Percentiles rank a stretch among this genome's conserved stretches.
These are phyloP conservation scores for Stichopus horrens DNA, from an alignment of 53 echinoderm and acorn worm genomes.

Conservation along the genomic window DNA sequence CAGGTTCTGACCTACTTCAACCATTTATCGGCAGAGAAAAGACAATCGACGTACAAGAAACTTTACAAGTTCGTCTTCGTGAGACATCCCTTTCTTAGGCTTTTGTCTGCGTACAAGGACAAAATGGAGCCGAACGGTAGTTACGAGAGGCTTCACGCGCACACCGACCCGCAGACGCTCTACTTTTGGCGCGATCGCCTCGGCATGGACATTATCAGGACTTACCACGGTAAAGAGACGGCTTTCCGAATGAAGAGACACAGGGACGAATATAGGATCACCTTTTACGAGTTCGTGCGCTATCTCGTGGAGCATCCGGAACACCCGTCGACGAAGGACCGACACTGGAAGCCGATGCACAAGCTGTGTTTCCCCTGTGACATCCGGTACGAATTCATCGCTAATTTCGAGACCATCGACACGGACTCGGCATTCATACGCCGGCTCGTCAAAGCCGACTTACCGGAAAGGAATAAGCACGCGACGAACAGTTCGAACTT, in stretches of 20 bases:
- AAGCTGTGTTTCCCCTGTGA: conserved; percentile 40
- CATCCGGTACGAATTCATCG: conserved; percentile 33
- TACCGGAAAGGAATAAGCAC: conserved; percentile 59
- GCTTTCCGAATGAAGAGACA: conserved; percentile 8
- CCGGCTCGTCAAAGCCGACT: conserved; percentile 31
- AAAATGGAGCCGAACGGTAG: conserved; percentile 41
- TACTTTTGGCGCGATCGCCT: conserved; percentile 44
- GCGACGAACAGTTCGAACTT: conserved; percentile 87
- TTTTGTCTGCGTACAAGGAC: conserved; percentile 34
- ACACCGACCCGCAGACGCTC: neutral
- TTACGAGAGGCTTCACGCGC: conserved; percentile 22
- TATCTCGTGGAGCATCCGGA: conserved; percentile 33
- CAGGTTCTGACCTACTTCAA: conserved; percentile 10
- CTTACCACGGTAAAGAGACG: neutral
- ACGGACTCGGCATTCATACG: conserved; percentile 30
- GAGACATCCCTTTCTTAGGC: conserved; percentile 35
- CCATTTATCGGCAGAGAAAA: conserved; percentile 2
- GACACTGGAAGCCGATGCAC: conserved; percentile 42
- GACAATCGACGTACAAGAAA: neutral
- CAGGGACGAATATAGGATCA: conserved; percentile 24
- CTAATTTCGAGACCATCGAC: conserved; percentile 42
- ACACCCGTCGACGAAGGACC: neutral
- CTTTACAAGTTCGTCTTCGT: conserved; percentile 38
- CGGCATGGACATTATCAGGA: conserved; percentile 7
- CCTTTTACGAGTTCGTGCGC: conserved; percentile 31